Evolutionary conservation across 2,797 vertebrate species (phyloP), one percentile per base, ranked within the genome.

Genomic region (Typhlichthys eigenmanni): DNA sequence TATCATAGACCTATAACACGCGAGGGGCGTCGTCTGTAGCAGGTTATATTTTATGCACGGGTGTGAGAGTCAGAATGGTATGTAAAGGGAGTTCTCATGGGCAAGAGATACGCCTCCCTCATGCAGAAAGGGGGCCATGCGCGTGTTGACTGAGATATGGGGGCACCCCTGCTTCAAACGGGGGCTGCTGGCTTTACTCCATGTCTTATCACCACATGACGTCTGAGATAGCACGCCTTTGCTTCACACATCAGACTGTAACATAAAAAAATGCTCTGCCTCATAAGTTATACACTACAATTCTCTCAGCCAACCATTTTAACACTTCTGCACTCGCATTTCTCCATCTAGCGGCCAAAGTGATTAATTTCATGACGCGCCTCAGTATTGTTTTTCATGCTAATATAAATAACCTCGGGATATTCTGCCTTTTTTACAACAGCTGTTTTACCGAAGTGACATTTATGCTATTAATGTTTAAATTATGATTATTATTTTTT

Each of bases 41-140:
- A 86, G 88, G 85, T 89, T 85, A 82, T 73, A 38, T 75, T 80
- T 71, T 62, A 57, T 62, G 79, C 32, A 49, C 11, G 74, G 55
- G 66, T 17, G 64, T 61, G 50, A 16, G 78, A 71, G 77, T 32
- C 49, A 62, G 68, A 63, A 77, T 60, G 82, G 80, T 82, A 79
- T 81, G 79, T 81, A 68, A 29, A 78, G 79, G 77, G 80, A 83
- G 66, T 74, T 34, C 66, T 53, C 60, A 57, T 66, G 81, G 82
- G 71, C 4, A 47, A 71, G 29, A 83, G 86, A 84, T 83, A 85
- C 88, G 87, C 88, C 88, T 85, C 83, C 79, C 74, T 76, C 80
- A 54, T 58, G 52, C 64, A 88, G 88, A 89, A 86, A 85, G 70
- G 84, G 79, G 85, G 82, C 81, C 77, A 83, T 66, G 78, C 49